Percentiles rank a stretch among this genome's conserved stretches.
Evolutionary conservation across 2,797 vertebrate species (phyloP).

Genomic region (Chelon labrosus): DNA sequence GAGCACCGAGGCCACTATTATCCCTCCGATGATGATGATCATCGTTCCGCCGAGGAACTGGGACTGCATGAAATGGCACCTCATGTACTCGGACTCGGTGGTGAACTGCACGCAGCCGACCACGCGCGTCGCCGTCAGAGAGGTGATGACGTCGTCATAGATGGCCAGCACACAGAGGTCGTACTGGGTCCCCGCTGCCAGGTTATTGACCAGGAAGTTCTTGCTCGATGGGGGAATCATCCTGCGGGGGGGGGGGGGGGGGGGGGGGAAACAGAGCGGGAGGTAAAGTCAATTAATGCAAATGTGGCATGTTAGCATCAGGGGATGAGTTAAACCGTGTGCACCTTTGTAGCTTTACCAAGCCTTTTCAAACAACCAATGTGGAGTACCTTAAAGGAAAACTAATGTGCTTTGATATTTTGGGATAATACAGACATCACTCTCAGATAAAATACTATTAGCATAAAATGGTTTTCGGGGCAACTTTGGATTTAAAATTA

Average conservation of each 20-base stretch:
- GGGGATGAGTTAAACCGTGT: too few relatives aligned
- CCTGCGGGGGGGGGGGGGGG: slow-evolving; percentile 71
- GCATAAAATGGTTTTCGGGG: too few relatives aligned
- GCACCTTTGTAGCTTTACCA: background rate
- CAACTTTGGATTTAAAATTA: too few relatives aligned
- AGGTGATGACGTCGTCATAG: slow-evolving; percentile 96
- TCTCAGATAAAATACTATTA: too few relatives aligned
- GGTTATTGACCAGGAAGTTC: slow-evolving; percentile 97
- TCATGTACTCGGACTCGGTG: slow-evolving; percentile 96
- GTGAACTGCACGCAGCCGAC: slow-evolving; percentile 98
- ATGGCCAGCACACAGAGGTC: slow-evolving; percentile 98
- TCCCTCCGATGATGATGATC: slow-evolving; percentile 99
- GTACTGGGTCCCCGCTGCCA: slow-evolving; percentile 93
- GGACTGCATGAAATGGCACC: slow-evolving; percentile 99
- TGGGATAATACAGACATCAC: too few relatives aligned
- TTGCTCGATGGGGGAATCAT: slow-evolving; percentile 99
- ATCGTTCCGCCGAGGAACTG: slow-evolving; percentile 99
- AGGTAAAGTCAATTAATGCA: background rate
- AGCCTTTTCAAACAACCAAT: background rate
- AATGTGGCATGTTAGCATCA: background rate
- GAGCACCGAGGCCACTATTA: slow-evolving; percentile 97
- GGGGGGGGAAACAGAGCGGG: background rate
- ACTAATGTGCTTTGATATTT: background rate
- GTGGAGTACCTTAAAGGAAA: background rate
- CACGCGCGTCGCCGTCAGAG: slow-evolving; percentile 95